Evolutionary conservation across 2,797 vertebrate genomes (phyloP).

Genomic region (Pygocentrus nattereri): DNA sequence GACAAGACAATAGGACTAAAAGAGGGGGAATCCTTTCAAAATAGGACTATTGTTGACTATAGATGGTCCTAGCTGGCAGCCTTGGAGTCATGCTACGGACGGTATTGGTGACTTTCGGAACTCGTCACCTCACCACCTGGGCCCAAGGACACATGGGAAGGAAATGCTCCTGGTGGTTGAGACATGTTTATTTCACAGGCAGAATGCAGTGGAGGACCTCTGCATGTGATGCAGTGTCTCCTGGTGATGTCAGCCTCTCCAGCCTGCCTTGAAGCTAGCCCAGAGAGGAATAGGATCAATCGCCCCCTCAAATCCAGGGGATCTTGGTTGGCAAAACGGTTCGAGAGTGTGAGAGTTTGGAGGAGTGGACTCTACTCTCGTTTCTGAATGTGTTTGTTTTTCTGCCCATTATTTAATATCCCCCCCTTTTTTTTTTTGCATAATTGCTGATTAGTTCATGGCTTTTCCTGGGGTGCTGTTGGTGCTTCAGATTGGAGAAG

Average conservation of each 20-base stretch:
- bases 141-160: constrained; percentile 65
- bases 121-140: constrained; percentile 64
- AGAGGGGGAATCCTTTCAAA: constrained; percentile 67
- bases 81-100: constrained; percentile 67
- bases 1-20: constrained; percentile 69
- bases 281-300: constrained; percentile 57
- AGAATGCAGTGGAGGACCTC: constrained; percentile 49
- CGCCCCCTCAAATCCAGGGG: constrained; percentile 52
- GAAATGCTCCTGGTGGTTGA: constrained; percentile 61
- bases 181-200: constrained; percentile 56
- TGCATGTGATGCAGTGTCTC: constrained; percentile 57
- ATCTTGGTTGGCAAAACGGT: constrained; percentile 61
- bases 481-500: constrained; percentile 36
- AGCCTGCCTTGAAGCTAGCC: constrained; percentile 36
- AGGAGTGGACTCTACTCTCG: constrained; percentile 62
- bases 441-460: constrained; percentile 75
- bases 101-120: constrained; percentile 60
- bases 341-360: constrained; percentile 63
- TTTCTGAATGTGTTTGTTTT: constrained; percentile 74
- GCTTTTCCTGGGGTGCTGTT: constrained; percentile 78
- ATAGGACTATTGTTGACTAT: constrained; percentile 63
- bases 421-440: constrained; percentile 68
- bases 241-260: constrained; percentile 54
- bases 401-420: constrained; percentile 76
- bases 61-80: constrained; percentile 66